Evolutionary conservation across 2,888 invertebrate genomes (phyloP), one percentile per base, ranked within the genome.

Genomic region (Pilophorus perplexus): DNA sequence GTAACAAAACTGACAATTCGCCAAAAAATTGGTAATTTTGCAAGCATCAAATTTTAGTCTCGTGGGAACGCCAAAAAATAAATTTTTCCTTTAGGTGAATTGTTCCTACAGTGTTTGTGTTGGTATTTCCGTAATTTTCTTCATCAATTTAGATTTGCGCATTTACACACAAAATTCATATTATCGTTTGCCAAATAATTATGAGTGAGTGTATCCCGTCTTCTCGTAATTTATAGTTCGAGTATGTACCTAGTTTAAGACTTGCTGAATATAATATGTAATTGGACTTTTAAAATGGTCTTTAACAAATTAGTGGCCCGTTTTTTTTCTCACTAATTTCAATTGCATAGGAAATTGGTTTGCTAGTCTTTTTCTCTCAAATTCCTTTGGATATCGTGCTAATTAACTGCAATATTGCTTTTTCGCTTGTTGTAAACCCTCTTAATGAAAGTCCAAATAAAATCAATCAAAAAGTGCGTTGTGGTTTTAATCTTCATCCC

Each of bases 361-460:
- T 52, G 52, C 52, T 52, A 52, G 52, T 52, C 52, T 52, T 23
- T 25, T 52, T 52, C 12, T 28, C 25, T 25, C 22, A 46, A 46
- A 46, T 25, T 46, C 25, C 10, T 46, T 22, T 46, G 52, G 6
- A 27, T 18, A 28, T 48, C 4, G n/a, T 52, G 52, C 52, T 52
- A 25, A 28, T 52, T 52, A 52, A 27, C 52, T 28, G 16, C 27
- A 52, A 16, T 52, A 18, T 18, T 52, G n/a, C 28, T 46, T 46
- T 44, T 27, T 28, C 28, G 52, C 52, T 52, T 52, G 27, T 52
- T 52, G 25, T 14, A 52, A 25, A 25, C 12, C 22, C 2, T 23
- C 23, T 14, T 23, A 46, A 46, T 46, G 25, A 46, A 46, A 38
- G 14, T 23, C 10, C 14, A 16, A 42, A 42, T 42, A 42, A 42